These are phyloP conservation scores for Lepidurus arcticus DNA, from an alignment of 1,140 invertebrate species.

Conservation along the genomic window DNA sequence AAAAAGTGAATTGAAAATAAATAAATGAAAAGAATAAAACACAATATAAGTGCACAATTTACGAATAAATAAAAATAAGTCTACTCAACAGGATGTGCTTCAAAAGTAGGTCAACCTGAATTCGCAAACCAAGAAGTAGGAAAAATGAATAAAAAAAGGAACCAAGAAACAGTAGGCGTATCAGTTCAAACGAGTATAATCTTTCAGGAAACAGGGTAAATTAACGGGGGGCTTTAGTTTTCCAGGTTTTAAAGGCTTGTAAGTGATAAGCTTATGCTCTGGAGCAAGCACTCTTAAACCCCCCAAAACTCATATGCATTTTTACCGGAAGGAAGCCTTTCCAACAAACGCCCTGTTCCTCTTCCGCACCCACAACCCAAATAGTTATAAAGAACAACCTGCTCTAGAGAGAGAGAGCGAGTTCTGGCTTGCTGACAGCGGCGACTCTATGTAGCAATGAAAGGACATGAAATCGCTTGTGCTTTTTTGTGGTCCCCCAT, in stretches of 20 bases:
- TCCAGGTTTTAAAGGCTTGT: not conserved
- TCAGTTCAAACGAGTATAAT: not conserved
- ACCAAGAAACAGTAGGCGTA: not conserved
- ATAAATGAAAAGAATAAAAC: too few relatives aligned
- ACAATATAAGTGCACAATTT: too few relatives aligned
- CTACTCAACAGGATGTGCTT: too few relatives aligned
- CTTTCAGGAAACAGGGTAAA: constrained; percentile 9
- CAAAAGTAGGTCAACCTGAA: not conserved
- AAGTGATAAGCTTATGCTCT: not conserved
- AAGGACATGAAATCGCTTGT: not conserved
- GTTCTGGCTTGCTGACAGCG: not conserved
- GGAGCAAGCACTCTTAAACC: not conserved
- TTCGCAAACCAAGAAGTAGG: not conserved
- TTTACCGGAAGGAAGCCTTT: constrained; percentile 10
- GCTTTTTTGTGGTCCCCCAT: not conserved
- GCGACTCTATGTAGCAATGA: not conserved
- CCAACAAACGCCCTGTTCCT: constrained; percentile 12
- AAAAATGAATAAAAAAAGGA: not conserved
- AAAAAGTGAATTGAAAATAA: too few relatives aligned
- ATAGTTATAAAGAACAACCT: not conserved
- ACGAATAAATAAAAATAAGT: too few relatives aligned
- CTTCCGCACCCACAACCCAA: not conserved
- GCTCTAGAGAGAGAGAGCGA: not conserved
- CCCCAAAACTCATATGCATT: not conserved
- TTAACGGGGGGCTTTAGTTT: not conserved